phyloP scores from a whole-genome alignment of 1,140 invertebrate species.

The Globodera ellingtonae region DNA sequence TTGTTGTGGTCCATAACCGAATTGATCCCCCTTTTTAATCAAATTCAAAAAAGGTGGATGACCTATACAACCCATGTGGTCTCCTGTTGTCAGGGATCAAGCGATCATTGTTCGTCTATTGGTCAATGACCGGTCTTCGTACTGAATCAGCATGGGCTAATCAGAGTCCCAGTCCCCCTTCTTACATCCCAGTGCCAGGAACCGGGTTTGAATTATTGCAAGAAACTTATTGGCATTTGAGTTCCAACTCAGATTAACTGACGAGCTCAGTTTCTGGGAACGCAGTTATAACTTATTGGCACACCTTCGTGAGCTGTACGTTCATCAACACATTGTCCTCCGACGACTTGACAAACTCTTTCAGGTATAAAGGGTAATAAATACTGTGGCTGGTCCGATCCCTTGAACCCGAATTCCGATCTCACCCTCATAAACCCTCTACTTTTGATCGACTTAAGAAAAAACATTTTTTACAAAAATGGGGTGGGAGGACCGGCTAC shows the following conservation, averaged over 20 bases:
- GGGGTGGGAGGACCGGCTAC: no score
- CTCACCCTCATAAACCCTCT: no score
- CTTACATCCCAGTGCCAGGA: slow-evolving; percentile 63
- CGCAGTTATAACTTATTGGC: slow-evolving; percentile 53
- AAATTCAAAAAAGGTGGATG: slow-evolving; percentile 46
- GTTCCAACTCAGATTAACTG: slow-evolving; percentile 47
- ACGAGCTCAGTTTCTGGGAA: slow-evolving; percentile 55
- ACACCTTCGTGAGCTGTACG: slow-evolving; percentile 56
- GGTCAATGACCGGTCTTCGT: slow-evolving; percentile 62
- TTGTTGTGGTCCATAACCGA: slow-evolving; percentile 42
- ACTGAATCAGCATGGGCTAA: slow-evolving; percentile 65
- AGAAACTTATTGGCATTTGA: slow-evolving; percentile 28
- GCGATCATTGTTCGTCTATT: slow-evolving; percentile 60
- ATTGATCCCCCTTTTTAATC: slow-evolving; percentile 19
- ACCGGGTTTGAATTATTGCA: slow-evolving; percentile 47
- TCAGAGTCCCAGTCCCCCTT: slow-evolving; percentile 61
- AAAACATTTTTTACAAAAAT: no score
- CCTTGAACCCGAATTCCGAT: no score
- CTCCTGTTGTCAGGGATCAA: slow-evolving; percentile 44
- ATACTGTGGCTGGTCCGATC: no score
- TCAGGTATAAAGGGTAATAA: slow-evolving; percentile 6
- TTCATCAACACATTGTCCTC: slow-evolving; percentile 61
- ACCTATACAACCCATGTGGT: slow-evolving; percentile 63
- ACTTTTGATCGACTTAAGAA: no score
- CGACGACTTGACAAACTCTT: slow-evolving; percentile 49